Evolutionary conservation across 2,113 vertebrate species (phyloP), one percentile per base, ranked within the genome.

Genomic region (Irena cyanogastra): DNA sequence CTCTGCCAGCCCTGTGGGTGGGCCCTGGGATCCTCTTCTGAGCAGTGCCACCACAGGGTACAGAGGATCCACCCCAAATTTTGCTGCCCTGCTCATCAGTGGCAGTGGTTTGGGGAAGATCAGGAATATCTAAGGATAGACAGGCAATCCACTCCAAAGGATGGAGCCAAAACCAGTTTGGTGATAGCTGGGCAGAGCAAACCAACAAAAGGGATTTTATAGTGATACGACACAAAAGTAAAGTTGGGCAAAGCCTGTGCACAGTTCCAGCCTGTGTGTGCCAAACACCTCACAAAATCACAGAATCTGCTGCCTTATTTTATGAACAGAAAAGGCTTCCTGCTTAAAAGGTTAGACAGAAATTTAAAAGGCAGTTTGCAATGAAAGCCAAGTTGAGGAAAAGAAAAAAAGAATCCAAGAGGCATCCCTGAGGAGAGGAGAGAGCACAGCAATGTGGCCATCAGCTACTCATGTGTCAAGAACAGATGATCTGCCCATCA

Each of bases 31-130:
- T 31, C 9, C 7, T 42, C 44, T 22, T 23, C 57, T 56, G 39
- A 28, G n/a, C 1, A 2, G 11, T 50, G 56, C 17, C 42, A 82
- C 69, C 69, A 20, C 0, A 6, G 22, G 1, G 0, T 4, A 14
- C 42, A 7, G 24, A 26, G 23, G 23, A 42, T 16, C 24, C 16
- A 10, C 50, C 42, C n/a, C 0, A 0, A 39, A 66, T 56, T 68
- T n/a, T 71, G 45, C 37, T 77, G 35, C 72, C n/a, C 61, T 16
- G 78, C 45, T 37, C 16, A 4, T 17, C 33, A 6, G 16, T 11
- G 61, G 41, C 54, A 64, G 49, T 4, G 24, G 5, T 19, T 3
- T 2, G 7, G 24, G 6, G 41, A 11, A 54, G 8, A 33, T 27
- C 4, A 9, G 61, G 57, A 79, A 17, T 13, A 4, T 22, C 49